These are phyloP conservation scores for Eurosta solidaginis DNA, from an alignment of 1,140 invertebrate species.

Conservation along the genomic window DNA sequence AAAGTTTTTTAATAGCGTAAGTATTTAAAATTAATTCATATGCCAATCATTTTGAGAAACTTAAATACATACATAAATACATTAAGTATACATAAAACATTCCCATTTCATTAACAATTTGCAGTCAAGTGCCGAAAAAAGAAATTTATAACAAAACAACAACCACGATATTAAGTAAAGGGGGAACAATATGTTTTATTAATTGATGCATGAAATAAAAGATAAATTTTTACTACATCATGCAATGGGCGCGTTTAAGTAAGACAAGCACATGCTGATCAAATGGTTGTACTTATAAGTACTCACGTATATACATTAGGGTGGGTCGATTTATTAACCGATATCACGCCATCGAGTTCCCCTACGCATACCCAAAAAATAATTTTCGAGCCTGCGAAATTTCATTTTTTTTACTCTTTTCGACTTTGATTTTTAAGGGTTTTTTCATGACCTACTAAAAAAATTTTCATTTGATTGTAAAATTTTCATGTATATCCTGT, in stretches of 20 bases:
- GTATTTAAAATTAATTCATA: constrained; percentile 1
- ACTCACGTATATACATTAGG: neutral
- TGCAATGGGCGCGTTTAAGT: neutral
- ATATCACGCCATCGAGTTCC: too few species aligned
- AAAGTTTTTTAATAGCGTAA: too few species aligned
- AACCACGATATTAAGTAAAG: neutral
- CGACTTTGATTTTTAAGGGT: too few species aligned
- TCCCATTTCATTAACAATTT: neutral
- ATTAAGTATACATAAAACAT: too few species aligned
- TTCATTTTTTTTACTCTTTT: too few species aligned
- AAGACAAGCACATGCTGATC: neutral
- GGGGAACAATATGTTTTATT: neutral
- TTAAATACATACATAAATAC: neutral
- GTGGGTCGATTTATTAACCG: too few species aligned
- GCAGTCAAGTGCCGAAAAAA: constrained; percentile 13
- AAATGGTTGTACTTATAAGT: neutral
- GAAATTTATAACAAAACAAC: neutral
- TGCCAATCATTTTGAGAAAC: neutral
- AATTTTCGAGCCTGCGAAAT: too few species aligned
- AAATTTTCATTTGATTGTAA: too few species aligned
- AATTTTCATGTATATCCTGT: too few species aligned
- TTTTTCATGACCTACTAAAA: too few species aligned
- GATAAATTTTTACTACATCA: neutral
- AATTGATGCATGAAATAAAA: constrained; percentile 24
- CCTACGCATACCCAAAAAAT: too few species aligned